phyloP scores from a whole-genome alignment of 2,797 vertebrate genomes.

The Orestias chungarensis region DNA sequence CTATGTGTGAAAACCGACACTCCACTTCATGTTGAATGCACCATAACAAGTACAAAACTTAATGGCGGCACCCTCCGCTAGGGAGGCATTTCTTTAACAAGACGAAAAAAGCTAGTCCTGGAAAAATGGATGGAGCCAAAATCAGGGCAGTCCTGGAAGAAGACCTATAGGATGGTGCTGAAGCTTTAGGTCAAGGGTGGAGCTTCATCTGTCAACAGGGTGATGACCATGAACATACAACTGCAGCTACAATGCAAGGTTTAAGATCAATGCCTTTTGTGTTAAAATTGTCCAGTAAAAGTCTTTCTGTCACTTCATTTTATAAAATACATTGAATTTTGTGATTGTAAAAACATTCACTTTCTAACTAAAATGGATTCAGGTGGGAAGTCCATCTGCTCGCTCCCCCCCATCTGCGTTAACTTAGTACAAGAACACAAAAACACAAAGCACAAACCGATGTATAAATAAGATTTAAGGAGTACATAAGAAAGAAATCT shows the following conservation, averaged over 20 bases:
- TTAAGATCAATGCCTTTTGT: neutral
- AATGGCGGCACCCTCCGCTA: too few relatives aligned
- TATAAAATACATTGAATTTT: neutral
- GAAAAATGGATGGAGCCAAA: neutral
- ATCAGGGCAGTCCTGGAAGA: neutral
- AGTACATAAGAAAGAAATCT: neutral
- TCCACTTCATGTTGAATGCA: too few relatives aligned
- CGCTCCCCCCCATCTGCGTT: neutral
- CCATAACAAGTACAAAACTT: too few relatives aligned
- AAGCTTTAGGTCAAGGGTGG: neutral
- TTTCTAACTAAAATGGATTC: neutral
- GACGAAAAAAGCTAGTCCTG: too few relatives aligned
- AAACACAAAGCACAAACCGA: neutral
- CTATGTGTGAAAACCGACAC: too few relatives aligned
- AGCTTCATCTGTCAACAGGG: neutral
- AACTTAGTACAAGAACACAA: neutral
- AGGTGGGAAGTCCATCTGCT: neutral
- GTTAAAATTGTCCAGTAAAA: neutral
- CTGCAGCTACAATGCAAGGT: neutral
- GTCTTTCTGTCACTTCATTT: neutral
- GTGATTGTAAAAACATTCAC: neutral
- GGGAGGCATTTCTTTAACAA: too few relatives aligned
- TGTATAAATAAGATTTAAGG: too few relatives aligned
- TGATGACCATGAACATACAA: neutral
- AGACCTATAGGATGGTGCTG: neutral